Base-by-base conservation (phyloP, 2,888 invertebrate genomes). In the Heteropelma amictum region DNA sequence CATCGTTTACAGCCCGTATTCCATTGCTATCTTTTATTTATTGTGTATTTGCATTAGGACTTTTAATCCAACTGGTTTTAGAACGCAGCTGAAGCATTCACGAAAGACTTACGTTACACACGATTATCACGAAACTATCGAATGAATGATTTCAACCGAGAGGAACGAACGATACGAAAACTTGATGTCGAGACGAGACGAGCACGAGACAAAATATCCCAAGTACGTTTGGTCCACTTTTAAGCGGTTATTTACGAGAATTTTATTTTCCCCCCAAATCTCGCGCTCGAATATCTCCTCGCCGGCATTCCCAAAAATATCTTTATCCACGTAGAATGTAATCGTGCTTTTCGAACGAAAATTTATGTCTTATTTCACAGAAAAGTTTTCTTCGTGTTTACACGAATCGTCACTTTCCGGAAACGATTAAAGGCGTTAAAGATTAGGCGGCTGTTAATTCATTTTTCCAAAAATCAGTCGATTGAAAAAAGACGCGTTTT, bases 241-340 rank as follows among this genome's bases (percentile, higher is more conserved):
- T 58, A 71, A 65, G 58, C 33, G 2, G 54, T 56, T 51, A 72
- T 65, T 64, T 65, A 72, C 21, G 71, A 58, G 49, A n/a, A 23
- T 58, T 35, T 51, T 45, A 42, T 42, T 10, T 26, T 4, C 21
- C 14, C 17, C 40, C 30, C n/a, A 35, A 45, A 60, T 72, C 51
- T 19, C 51, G 23, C 14, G 19, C 14, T 10, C 23, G 12, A 26
- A 2, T 21, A 49, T 49, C 7, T 47, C 23, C 26, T 51, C 8
- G 3, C 33, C 17, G 26, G 5, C 21, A 61, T 47, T 8, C 19
- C 28, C 30, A 28, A 65, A 51, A 72, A 61, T 60, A 47, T 72
- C 72, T 72, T 67, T 47, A 67, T 72, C 45, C 17, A n/a, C 4
- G n/a, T 8, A 8, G 7, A 19, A 17, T 40, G 19, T 26, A 19